Evolutionary conservation across 2,888 invertebrate genomes (phyloP).

Genomic region (Leptopterna dolabrata): DNA sequence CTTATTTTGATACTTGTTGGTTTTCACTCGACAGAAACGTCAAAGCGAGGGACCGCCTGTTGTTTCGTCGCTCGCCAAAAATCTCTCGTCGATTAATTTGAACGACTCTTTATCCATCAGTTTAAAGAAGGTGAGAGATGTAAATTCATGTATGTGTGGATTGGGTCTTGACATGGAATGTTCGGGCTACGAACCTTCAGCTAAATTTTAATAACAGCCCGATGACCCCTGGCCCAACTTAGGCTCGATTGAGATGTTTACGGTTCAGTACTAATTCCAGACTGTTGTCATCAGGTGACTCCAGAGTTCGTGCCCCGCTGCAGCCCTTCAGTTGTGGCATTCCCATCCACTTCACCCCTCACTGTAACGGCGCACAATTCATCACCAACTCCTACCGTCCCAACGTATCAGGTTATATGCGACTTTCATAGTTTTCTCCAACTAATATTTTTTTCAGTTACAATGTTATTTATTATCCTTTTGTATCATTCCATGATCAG

Average conservation of each 20-base stretch:
- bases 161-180: not conserved
- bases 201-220: no score
- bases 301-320: slow-evolving; percentile 47
- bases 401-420: slow-evolving; percentile 61
- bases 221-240: no score
- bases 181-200: no score
- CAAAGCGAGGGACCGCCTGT: slow-evolving; percentile 66
- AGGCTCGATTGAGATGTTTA: no score
- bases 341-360: slow-evolving; percentile 56
- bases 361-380: slow-evolving; percentile 63
- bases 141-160: not conserved
- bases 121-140: slow-evolving; percentile 68
- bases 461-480: not conserved
- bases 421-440: not conserved
- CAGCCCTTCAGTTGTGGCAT: slow-evolving; percentile 55
- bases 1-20: not conserved
- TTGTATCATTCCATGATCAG: slow-evolving; percentile 67
- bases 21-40: slow-evolving; percentile 59
- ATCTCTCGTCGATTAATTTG: slow-evolving; percentile 66
- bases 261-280: no score
- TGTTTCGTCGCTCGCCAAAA: slow-evolving; percentile 66
- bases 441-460: not conserved
- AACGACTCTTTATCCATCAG: slow-evolving; percentile 66
- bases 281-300: not conserved
- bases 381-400: slow-evolving; percentile 67